Evolutionary conservation across 2,888 invertebrate species (phyloP).

Genomic region (Pristionchus fissidentatus): DNA sequence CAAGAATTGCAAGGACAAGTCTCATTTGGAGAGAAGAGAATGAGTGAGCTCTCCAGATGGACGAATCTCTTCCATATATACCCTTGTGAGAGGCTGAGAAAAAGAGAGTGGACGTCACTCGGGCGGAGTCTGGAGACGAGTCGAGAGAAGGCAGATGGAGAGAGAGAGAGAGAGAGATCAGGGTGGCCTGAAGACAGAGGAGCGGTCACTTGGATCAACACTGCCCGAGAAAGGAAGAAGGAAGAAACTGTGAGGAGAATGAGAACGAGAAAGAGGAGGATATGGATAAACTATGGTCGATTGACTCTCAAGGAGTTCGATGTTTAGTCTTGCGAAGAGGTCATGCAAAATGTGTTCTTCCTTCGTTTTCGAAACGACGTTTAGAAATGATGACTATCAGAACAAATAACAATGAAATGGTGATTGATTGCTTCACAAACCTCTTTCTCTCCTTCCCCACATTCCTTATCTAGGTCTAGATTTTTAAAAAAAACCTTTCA

Average conservation of each 20-base stretch:
- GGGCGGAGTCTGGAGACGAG: conserved; percentile 41
- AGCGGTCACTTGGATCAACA: conserved; percentile 19
- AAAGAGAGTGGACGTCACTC: conserved; percentile 42
- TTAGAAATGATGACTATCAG: too few species aligned
- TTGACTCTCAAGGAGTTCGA: conserved; percentile 34
- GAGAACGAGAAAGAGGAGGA: conserved; percentile 22
- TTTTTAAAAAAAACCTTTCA: too few species aligned
- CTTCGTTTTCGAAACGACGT: too few species aligned
- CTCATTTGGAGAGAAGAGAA: conserved; percentile 27
- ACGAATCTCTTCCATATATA: conserved; percentile 46
- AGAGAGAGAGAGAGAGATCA: conserved; percentile 35
- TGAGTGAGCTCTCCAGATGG: conserved; percentile 34
- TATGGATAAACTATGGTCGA: neutral
- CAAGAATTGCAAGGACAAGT: conserved; percentile 5
- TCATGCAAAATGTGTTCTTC: neutral
- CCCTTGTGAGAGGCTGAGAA: conserved; percentile 33
- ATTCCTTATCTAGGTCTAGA: too few species aligned
- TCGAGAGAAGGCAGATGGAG: conserved; percentile 18
- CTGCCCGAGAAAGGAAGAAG: neutral
- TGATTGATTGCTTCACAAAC: too few species aligned
- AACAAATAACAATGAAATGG: too few species aligned
- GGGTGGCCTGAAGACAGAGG: conserved; percentile 19
- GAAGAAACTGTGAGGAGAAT: neutral
- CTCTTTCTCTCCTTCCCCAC: too few species aligned
- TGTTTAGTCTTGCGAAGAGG: neutral